Evolutionary conservation across 2,797 vertebrate species (phyloP), one percentile per base, ranked within the genome.

Genomic region (Hoplostethus mediterraneus): DNA sequence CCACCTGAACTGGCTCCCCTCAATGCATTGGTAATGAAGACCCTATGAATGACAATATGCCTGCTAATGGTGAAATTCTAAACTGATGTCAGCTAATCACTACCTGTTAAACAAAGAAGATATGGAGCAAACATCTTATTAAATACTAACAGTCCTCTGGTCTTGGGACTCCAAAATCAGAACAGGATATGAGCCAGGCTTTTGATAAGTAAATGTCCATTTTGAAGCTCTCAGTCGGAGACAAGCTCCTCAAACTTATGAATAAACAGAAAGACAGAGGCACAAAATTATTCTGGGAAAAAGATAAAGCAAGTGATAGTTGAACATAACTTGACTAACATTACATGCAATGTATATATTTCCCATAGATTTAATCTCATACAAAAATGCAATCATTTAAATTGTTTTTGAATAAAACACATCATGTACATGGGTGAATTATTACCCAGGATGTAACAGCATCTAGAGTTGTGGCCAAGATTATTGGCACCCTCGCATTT

Each of bases 41-140:
- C 42, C 12, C 42, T 13, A 13, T 44, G 40, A 44, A 3, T 44
- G 42, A 44, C 42, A 13, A 44, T 12, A 42, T 42, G 9, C 40
- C 42, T 4, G 12, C 42, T 44, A 28, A 30, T 0, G 17, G 5
- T 73, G 13, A 56, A 66, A 52, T 63, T 1, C 28, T 28, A 28
- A 67, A 52, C 33, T 33, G 3, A 25, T 16, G 9, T 45, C 59
- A 9, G 12, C 12, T 53, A 14, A 44, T 58, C 4, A 61, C 2
- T 60, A 51, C 14, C 17, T 54, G 30, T 54, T 62, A 2, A 7
- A 30, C 52, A 49, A 48, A 67, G 42, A 62, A 68, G 45, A 69
- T 45, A 30, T 49, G 30, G 11, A 63, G 76, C 31, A 75, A 77
- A 75, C 53, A 68, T 40, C 56, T 75, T 53, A 72, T 71, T 52